phyloP scores from a whole-genome alignment of 2,888 invertebrate species.

The Temnothorax ravouxi region DNA sequence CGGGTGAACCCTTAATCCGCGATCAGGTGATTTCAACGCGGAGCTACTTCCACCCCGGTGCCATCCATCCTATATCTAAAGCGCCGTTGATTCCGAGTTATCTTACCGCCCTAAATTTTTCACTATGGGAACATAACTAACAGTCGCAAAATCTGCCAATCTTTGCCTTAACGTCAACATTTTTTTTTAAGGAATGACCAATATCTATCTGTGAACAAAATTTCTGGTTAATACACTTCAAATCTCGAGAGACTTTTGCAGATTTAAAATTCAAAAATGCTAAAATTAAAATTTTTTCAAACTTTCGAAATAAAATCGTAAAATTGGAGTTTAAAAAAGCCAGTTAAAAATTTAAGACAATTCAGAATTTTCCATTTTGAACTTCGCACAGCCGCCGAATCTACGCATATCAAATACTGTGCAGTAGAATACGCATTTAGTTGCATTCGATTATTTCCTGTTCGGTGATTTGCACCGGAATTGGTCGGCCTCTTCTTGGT shows the following conservation, averaged over 20 bases:
- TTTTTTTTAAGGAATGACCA: background rate
- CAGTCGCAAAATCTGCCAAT: background rate
- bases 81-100: conserved; percentile 28
- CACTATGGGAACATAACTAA: background rate
- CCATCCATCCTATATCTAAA: conserved; percentile 20
- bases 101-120: background rate
- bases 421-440: conserved; percentile 21
- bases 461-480: conserved; percentile 68
- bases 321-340: background rate
- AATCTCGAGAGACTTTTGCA: background rate
- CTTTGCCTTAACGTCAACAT: background rate
- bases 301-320: background rate
- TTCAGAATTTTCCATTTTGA: background rate
- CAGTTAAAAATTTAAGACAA: background rate
- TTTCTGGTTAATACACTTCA: background rate
- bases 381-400: background rate
- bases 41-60: conserved; percentile 22
- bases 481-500: conserved; percentile 68
- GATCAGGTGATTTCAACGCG: conserved; percentile 59
- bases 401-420: conserved; percentile 13
- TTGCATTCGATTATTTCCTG: conserved; percentile 43
- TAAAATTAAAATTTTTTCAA: background rate
- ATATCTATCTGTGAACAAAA: background rate
- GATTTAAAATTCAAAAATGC: background rate
- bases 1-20: conserved; percentile 53